These are phyloP conservation scores for Aporrectodea caliginosa DNA, from an alignment of 1,140 invertebrate genomes.

Conservation along the genomic window DNA sequence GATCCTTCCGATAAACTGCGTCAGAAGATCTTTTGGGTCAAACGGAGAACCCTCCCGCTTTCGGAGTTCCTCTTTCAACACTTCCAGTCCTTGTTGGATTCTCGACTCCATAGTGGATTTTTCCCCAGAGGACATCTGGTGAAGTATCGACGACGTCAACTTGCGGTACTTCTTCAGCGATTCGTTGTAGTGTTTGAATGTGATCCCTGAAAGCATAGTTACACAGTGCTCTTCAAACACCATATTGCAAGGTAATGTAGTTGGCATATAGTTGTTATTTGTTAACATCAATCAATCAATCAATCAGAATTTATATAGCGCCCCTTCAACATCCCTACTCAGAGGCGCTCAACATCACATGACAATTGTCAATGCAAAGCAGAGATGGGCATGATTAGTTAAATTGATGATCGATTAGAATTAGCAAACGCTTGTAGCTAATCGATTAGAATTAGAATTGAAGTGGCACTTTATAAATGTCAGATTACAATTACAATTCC, in stretches of 20 bases:
- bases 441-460: too few species aligned
- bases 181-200: background rate
- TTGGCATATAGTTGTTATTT: background rate
- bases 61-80: background rate
- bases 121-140: background rate
- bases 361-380: too few species aligned
- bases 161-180: background rate
- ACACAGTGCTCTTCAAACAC: background rate
- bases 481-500: too few species aligned
- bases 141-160: background rate
- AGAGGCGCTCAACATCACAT: too few species aligned
- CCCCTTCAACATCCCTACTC: too few species aligned
- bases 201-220: background rate
- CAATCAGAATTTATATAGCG: too few species aligned
- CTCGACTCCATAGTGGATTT: background rate
- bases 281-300: background rate
- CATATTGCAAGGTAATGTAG: background rate
- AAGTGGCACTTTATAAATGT: too few species aligned
- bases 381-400: too few species aligned
- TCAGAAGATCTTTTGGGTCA: background rate
- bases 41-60: background rate
- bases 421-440: too few species aligned
- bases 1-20: background rate
- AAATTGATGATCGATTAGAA: background rate
- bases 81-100: background rate